A percentile compares a stretch with the other conserved stretches of the same genome.
These are phyloP conservation scores for Diplodus sargus DNA, from an alignment of 2,797 vertebrate species.

Conservation along the genomic window DNA sequence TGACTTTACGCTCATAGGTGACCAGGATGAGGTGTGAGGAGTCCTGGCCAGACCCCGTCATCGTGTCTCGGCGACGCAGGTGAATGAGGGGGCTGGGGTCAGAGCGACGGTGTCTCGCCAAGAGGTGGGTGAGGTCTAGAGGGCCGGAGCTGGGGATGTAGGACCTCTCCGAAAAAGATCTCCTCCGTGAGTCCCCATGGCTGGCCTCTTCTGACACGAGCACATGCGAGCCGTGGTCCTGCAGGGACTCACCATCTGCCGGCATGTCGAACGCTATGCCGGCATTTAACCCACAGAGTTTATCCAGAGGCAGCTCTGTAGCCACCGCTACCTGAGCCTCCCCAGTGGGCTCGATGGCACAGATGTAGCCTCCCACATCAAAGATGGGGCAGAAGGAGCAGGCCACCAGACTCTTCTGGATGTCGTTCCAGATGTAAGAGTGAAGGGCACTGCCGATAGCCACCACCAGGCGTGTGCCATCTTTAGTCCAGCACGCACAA, in stretches of 20 bases:
- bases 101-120: slow-evolving; percentile 83
- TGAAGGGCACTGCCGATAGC: slow-evolving; percentile 91
- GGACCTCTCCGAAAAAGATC: slow-evolving; percentile 79
- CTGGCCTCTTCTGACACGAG: slow-evolving; percentile 75
- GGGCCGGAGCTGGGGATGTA: slow-evolving; percentile 82
- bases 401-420: slow-evolving; percentile 87
- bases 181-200: slow-evolving; percentile 79
- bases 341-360: slow-evolving; percentile 87
- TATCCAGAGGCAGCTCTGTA: slow-evolving; percentile 93
- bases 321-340: slow-evolving; percentile 89
- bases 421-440: slow-evolving; percentile 93
- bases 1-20: slow-evolving; percentile 90
- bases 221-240: slow-evolving; percentile 65
- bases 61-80: slow-evolving; percentile 86
- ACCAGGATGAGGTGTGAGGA: slow-evolving; percentile 94
- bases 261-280: slow-evolving; percentile 85
- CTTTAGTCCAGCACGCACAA: slow-evolving; percentile 95
- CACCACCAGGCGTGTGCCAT: slow-evolving; percentile 92
- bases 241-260: slow-evolving; percentile 65
- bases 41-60: slow-evolving; percentile 91
- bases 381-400: slow-evolving; percentile 92
- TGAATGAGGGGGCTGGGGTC: slow-evolving; percentile 90
- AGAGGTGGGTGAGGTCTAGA: slow-evolving; percentile 91
- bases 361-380: slow-evolving; percentile 89
- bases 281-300: slow-evolving; percentile 90